Conservation (phyloP, 1,140 invertebrate genomes). For the Orchesella cincta region DNA sequence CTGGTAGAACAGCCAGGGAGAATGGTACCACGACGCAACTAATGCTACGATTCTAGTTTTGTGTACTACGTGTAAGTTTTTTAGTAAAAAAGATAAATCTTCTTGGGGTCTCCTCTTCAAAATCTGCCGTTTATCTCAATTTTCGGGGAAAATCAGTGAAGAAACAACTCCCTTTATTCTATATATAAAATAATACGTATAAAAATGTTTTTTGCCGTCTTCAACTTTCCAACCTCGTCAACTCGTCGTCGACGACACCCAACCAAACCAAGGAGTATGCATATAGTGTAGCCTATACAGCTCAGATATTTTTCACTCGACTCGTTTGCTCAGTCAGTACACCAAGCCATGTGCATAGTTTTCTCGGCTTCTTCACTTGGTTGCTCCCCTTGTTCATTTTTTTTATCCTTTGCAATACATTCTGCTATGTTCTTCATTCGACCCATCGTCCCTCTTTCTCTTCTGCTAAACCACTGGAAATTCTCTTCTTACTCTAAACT, state of each 20-base stretch:
- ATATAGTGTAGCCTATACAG: no score
- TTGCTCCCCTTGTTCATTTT: constrained; percentile 19
- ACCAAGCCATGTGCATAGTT: no score
- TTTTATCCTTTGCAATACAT: constrained; percentile 11
- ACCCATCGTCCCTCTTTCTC: constrained; percentile 26
- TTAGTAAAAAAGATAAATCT: constrained; percentile 31
- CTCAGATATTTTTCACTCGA: no score
- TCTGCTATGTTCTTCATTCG: constrained; percentile 13
- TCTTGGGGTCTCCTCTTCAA: constrained; percentile 35
- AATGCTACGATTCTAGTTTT: no score
- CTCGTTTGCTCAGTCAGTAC: no score
- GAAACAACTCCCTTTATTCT: constrained; percentile 31
- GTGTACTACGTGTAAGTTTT: constrained; percentile 25
- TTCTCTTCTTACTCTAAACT: background rate
- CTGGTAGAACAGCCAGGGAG: no score
- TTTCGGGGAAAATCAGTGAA: constrained; percentile 42
- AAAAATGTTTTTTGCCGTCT: constrained; percentile 22
- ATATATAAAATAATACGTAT: background rate
- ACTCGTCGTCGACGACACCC: constrained; percentile 3
- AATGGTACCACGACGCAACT: no score
- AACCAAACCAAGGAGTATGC: background rate
- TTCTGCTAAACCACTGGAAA: background rate
- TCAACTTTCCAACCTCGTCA: constrained; percentile 19
- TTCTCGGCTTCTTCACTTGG: constrained; percentile 8
- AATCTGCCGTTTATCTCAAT: constrained; percentile 44